Conservation (phyloP, 1,140 invertebrate species). For the Drosophila ironensis region DNA sequence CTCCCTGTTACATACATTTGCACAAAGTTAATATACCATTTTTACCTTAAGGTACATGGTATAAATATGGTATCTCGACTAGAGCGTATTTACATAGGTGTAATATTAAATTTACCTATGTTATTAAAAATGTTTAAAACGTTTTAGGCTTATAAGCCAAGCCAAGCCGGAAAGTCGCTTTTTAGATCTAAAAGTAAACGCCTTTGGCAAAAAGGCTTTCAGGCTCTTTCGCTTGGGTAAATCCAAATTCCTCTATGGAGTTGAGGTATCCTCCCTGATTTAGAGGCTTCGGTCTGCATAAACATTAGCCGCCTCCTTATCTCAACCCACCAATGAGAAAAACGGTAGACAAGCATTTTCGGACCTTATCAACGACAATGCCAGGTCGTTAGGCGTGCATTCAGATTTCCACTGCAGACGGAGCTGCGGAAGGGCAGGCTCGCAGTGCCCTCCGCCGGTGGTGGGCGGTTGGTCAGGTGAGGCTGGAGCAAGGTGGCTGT, state of each 20-base stretch:
- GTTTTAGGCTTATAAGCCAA: neutral
- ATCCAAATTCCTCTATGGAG: neutral
- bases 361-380: constrained; percentile 75
- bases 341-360: constrained; percentile 51
- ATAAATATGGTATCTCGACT: too few species aligned
- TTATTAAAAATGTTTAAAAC: neutral
- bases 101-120: neutral
- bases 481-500: constrained; percentile 22
- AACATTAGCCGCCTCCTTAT: constrained; percentile 49
- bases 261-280: constrained; percentile 1
- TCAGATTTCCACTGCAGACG: constrained; percentile 63
- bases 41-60: too few species aligned
- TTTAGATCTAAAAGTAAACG: neutral
- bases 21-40: too few species aligned
- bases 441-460: neutral
- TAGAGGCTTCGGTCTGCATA: constrained; percentile 42
- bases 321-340: constrained; percentile 23
- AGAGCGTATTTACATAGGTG: too few species aligned
- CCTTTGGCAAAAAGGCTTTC: constrained; percentile 10
- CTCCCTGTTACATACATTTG: too few species aligned
- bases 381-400: constrained; percentile 78
- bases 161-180: constrained; percentile 9
- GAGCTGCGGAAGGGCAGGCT: neutral
- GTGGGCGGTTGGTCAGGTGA: constrained; percentile 18
- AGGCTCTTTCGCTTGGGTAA: constrained; percentile 12